Conservation (phyloP, 1,140 invertebrate species). For the Euschistus heros region DNA sequence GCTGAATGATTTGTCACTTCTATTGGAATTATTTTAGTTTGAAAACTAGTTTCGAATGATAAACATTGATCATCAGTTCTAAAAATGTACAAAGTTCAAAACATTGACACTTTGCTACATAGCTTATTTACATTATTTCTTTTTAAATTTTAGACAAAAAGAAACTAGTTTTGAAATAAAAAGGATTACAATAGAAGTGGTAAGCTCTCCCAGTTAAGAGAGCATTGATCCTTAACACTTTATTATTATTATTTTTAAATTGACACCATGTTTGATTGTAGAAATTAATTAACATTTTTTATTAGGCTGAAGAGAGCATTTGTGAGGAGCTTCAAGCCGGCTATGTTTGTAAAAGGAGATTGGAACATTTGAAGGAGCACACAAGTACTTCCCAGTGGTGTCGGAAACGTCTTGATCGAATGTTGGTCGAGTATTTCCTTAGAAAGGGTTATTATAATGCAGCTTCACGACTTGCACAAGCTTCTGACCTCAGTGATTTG, state of each 20-base stretch:
- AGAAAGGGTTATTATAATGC: conserved; percentile 91
- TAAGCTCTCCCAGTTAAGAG: too few relatives aligned
- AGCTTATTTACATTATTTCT: too few relatives aligned
- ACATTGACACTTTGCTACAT: too few relatives aligned
- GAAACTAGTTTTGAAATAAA: too few relatives aligned
- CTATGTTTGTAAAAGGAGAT: conserved; percentile 69
- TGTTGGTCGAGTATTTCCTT: conserved; percentile 95
- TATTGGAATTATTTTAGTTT: too few relatives aligned
- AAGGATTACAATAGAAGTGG: too few relatives aligned
- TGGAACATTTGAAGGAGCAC: conserved; percentile 89
- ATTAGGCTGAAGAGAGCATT: conserved; percentile 75
- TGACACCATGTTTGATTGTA: background rate
- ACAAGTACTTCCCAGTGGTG: conserved; percentile 59
- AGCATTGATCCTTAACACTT: background rate
- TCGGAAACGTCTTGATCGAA: conserved; percentile 77
- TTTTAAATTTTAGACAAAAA: too few relatives aligned
- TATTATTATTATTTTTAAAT: background rate
- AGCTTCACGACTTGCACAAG: conserved; percentile 72
- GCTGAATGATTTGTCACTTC: too few relatives aligned
- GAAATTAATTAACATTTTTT: background rate
- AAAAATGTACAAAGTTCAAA: too few relatives aligned
- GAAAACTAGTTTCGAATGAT: too few relatives aligned
- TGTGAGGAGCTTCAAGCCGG: conserved; percentile 81
- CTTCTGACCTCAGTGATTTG: conserved; percentile 71
- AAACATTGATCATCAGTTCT: too few relatives aligned